Base-by-base conservation (phyloP, 2,797 vertebrate genomes). In the Mionectes olivaceus region DNA sequence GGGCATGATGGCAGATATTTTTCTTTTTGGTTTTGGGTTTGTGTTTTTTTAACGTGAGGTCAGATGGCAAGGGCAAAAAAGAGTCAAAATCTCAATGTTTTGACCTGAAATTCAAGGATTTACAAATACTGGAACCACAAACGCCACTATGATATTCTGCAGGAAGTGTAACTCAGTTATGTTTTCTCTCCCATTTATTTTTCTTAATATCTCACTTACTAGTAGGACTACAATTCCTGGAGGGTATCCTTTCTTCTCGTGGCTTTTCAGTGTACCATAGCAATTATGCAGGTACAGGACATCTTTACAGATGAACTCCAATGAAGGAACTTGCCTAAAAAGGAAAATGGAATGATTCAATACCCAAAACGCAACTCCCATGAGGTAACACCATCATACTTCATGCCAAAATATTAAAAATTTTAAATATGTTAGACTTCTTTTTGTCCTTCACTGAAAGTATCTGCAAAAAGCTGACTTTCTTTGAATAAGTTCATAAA, bases 41-140 rank as follows among this genome's bases (percentile, higher is more conserved):
- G 19, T 33, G 57, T 27, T 57, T 46, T 71, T 46, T 86, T 10
- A 1, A 5, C 4, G 8, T 18, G 0, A 0, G 3, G 6, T 27
- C 7, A 41, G 83, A 74, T 5, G 8, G 2, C 7, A 67, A 35
- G 4, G 21, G 6, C 9, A 56, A 64, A 85, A 79, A 39, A 65
- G 75, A 11, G 22, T 46, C 11, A 90, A 60, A 88, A 74, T 19
- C 11, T 69, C 22, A 33, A 1, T 80, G 53, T 24, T 85, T 79
- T 69, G 46, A 55, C 27, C n/a, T 47, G 19, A 82, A 87, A 55
- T 69, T 87, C 50, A 53, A 92, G 19, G 9, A 55, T 73, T 83
- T 86, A 11, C 8, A 67, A 70, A 69, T 64, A 65, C 17, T 84
- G 55, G 47, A 74, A 47, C 25, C 24, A 44, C 41, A 83, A 93